Evolutionary conservation across 2,888 invertebrate species (phyloP).

Genomic region (Agrypnus murinus): DNA sequence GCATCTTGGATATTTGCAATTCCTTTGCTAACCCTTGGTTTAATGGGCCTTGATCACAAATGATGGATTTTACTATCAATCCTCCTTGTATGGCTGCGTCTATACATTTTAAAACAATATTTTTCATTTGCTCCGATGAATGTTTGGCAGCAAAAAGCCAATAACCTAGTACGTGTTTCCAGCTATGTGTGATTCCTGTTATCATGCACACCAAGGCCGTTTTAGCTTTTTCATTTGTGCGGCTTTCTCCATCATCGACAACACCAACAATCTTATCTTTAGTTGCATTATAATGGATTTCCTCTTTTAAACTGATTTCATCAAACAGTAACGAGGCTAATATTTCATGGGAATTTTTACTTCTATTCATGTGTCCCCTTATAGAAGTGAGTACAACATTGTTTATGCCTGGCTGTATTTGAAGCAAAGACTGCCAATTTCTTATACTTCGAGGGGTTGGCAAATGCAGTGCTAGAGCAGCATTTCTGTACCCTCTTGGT

Average conservation of each 20-base stretch:
- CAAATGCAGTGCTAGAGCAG: conserved; percentile 19
- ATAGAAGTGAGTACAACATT: conserved; percentile 25
- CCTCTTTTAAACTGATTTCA: conserved; percentile 24
- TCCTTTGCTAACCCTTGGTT: conserved; percentile 30
- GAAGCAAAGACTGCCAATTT: conserved; percentile 30
- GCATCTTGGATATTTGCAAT: background rate
- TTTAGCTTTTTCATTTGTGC: conserved; percentile 40
- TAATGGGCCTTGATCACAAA: conserved; percentile 38
- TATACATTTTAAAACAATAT: conserved; percentile 31
- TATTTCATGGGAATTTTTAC: too few species aligned
- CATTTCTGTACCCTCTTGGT: conserved; percentile 37
- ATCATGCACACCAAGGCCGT: conserved; percentile 41
- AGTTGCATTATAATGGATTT: conserved; percentile 32
- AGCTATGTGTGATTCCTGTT: too few species aligned
- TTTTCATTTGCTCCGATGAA: too few species aligned
- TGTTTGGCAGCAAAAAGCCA: too few species aligned
- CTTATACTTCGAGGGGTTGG: conserved; percentile 38
- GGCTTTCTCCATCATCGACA: conserved; percentile 3
- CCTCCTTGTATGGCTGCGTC: conserved; percentile 30
- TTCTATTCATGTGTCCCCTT: conserved; percentile 18
- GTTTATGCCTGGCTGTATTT: conserved; percentile 32
- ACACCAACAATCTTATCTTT: conserved; percentile 37
- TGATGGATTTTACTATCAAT: conserved; percentile 33
- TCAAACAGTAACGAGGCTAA: conserved; percentile 36
- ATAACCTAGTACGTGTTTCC: too few species aligned